Base-by-base conservation (phyloP, 2,888 invertebrate genomes). In the Athetis lepigone region DNA sequence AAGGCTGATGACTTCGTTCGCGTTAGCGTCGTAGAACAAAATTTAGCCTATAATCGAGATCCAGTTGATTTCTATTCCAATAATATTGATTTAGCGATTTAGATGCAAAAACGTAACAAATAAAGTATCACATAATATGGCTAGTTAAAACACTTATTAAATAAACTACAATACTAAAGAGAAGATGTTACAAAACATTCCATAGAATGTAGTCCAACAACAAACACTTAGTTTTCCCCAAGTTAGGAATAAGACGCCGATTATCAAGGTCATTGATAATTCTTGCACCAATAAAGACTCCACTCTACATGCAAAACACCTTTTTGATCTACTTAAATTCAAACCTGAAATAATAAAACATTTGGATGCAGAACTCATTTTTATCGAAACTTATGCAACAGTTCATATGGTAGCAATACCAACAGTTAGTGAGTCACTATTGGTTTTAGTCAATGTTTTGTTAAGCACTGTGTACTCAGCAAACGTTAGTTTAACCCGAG, bases 401-500 rank as follows among this genome's bases (percentile, higher is more conserved):
- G 51, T 57, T 58, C 43, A 64, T 61, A 33, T 61, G 40, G 61
- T 50, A 70, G 62, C 59, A 51, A 54, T 37, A 56, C 51, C 9
- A 62, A 54, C 57, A 59, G 57, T 46, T 59, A 54, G 77, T 90
- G 90, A 91, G 79, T 89, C 88, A 90, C 79, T 88, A 83, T 90
- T 90, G 88, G 86, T 88, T 88, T 87, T 83, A 68, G 76, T 73
- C 65, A 65, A 76, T 87, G 86, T 89, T 88, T 85, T 85, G 80
- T 79, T 85, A 84, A 83, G 85, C 82, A 81, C 74, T 54, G 71
- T 85, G 85, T 84, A 78, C 83, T 84, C 37, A 63, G 68, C 80
- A 87, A 89, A 88, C 83, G 87, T 90, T 90, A 80, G 81, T 80
- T 80, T 87, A 85, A 86, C 84, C 83, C 77, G 75, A 77, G 83